Base-by-base conservation (phyloP, 1,140 invertebrate genomes). In the Eubasilissa regina region DNA sequence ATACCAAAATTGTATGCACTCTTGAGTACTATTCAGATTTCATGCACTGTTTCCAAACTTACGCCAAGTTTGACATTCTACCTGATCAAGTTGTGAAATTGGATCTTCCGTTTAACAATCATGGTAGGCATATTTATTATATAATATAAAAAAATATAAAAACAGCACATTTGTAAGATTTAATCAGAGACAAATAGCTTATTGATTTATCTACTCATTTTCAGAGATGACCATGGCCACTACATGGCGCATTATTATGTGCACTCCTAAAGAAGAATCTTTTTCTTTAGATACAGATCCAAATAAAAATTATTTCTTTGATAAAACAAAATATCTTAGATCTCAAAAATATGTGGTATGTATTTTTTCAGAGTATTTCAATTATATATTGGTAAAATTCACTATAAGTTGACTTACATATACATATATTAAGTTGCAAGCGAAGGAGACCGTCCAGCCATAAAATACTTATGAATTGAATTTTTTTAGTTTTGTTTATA, bases 231-330 rank as follows among this genome's bases (percentile, higher is more conserved):
- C 83, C 12, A 77, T 77, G 48, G 79, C 78, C 60, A 44, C 68
- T 12, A 76, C 56, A 19, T 83, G 81, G 83, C 12, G 81, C n/a
- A 62, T 82, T 3, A 73, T 80, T 7, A 82, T 84, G n/a, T 35
- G 86, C 83, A 83, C 85, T 7, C 78, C 84, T 17, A 84, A 86
- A 21, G 60, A 75, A 58, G 56, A 55, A 47, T 17, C 43, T 19
- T 11, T 11, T 10, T 19, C 15, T 19, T 58, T 58, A 3, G 0
- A 13, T 19, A 15, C 11, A 58, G 21, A 11, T 1, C 15, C 55
- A 0, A 15, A 15, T 11, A 15, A 58, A 21, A 3, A 15, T 21
- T 11, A 9, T 58, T 21, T 58, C 17, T 58, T 58, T 6, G 55
- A 58, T 8, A 58, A 21, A 58, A 15, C 17, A 1, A 58, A 58